Percentiles rank a stretch among this genome's conserved stretches.
Evolutionary conservation across 2,888 invertebrate species (phyloP).

Genomic region (Cerastoderma edule): DNA sequence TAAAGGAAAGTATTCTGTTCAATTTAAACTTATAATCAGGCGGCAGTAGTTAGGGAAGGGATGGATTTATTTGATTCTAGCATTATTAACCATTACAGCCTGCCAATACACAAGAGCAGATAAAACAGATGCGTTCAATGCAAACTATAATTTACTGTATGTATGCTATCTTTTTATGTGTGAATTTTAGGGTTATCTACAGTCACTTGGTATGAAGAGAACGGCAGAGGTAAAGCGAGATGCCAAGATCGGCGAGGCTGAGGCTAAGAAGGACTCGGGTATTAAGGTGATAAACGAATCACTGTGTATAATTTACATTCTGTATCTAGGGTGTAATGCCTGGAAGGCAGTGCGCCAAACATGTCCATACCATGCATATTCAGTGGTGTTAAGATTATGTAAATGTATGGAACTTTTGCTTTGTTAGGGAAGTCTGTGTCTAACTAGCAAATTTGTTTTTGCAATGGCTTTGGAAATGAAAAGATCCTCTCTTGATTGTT

Average conservation of each 20-base stretch:
- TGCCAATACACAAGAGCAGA: too few species aligned
- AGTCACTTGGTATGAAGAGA: slow-evolving; percentile 89
- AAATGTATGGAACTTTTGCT: slow-evolving; percentile 11
- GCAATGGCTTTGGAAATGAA: too few species aligned
- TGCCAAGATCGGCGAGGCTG: slow-evolving; percentile 98
- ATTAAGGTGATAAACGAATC: slow-evolving; percentile 87
- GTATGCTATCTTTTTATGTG: neutral
- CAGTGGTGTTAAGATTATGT: slow-evolving; percentile 2
- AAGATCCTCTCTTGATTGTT: too few species aligned
- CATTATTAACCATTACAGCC: too few species aligned
- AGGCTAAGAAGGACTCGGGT: slow-evolving; percentile 93
- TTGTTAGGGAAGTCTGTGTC: neutral
- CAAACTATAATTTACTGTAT: neutral
- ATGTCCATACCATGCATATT: slow-evolving; percentile 7
- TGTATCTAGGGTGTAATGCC: slow-evolving; percentile 5
- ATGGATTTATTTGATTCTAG: too few species aligned
- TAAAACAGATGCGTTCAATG: neutral
- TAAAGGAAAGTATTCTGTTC: too few species aligned
- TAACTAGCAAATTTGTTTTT: too few species aligned
- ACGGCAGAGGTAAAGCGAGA: slow-evolving; percentile 87
- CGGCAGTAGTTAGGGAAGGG: too few species aligned
- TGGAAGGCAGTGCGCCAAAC: slow-evolving; percentile 15
- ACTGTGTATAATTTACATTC: neutral
- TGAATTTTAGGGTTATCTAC: slow-evolving; percentile 91
- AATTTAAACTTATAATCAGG: too few species aligned